phyloP scores from a whole-genome alignment of 2,797 vertebrate species.

The Dryobates pubescens region DNA sequence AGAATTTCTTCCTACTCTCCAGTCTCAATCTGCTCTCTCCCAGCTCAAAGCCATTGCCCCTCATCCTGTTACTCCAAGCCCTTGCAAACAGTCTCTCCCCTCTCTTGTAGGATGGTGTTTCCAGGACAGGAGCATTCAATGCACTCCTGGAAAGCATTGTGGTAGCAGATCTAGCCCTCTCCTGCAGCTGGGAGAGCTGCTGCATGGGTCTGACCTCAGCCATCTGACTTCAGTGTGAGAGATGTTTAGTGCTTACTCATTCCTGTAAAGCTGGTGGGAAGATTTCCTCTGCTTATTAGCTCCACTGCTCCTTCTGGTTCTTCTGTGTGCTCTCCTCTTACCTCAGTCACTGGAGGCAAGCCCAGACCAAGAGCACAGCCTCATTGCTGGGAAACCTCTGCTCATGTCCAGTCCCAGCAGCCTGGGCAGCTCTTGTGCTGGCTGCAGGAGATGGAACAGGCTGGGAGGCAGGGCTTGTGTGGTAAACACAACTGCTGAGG shows the following conservation, averaged over 20 bases:
- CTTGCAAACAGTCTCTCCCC: no score
- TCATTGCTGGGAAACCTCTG: background rate
- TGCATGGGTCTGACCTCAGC: background rate
- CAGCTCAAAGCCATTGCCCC: no score
- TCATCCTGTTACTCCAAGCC: no score
- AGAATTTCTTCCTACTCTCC: no score
- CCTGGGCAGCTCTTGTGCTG: background rate
- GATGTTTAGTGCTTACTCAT: background rate
- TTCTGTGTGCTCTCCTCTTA: background rate
- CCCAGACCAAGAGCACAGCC: background rate
- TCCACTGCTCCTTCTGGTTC: background rate
- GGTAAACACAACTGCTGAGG: background rate
- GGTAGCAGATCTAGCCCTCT: background rate
- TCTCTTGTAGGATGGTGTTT: background rate
- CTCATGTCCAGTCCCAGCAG: background rate
- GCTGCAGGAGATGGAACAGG: background rate
- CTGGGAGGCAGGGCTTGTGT: background rate
- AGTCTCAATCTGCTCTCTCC: no score
- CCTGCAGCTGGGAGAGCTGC: background rate
- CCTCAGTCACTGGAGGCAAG: background rate
- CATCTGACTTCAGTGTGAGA: accelerated
- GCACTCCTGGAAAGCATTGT: background rate
- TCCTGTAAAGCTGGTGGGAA: background rate
- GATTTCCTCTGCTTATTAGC: background rate
- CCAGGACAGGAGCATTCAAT: background rate